Evolutionary conservation across 64 coral and sea anemone genomes (phyloP), one percentile per base, ranked within the genome.

Genomic region (Montipora cactus): DNA sequence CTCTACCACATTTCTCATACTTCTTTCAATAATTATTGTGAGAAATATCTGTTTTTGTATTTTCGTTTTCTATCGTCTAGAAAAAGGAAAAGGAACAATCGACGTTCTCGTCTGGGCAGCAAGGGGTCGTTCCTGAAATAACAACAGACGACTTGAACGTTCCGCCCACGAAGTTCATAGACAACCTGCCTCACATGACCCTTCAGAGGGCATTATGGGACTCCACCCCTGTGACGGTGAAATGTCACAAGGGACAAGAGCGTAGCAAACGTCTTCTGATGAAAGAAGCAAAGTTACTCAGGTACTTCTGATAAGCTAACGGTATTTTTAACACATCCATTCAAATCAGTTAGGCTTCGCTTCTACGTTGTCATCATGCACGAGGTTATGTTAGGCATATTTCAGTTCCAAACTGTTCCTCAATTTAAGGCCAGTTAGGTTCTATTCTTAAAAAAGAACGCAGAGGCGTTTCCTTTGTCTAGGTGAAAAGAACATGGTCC

Each of bases 151-250:
- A 92, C 4, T 64, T 88, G 14, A 92, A 89, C 64, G 28, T 80
- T 7, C 90, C 68, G n/a, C 77, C 77, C 0, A 44, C 44, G 12
- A 79, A 89, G 1, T 50, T 64, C 4, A 57, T 92, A 8, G 90
- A 92, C 14, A 74, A 19, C 48, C 50, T 87, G 20, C 90, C 83
- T 12, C 77, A 59, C 44, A 77, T 89, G 93, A 44, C 77, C n/a
- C 88, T 95, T 62, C 93, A 86, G 25, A 79, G 80, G 11, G 93
- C 93, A 58, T 25, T 84, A 67, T 95, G 93, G 93, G 45, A 82
- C 3, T 75, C 79, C 28, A 86, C 76, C 7, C 93, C 88, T 46
- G 93, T 95, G 45, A 86, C 79, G 44, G 80, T 95, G 4, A 95
- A 95, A 49, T 80, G 22, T 49, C 47, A 77, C 14, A 20, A 90